phyloP scores from a whole-genome alignment of 2,797 vertebrate genomes.

The Scolopax rusticola region DNA sequence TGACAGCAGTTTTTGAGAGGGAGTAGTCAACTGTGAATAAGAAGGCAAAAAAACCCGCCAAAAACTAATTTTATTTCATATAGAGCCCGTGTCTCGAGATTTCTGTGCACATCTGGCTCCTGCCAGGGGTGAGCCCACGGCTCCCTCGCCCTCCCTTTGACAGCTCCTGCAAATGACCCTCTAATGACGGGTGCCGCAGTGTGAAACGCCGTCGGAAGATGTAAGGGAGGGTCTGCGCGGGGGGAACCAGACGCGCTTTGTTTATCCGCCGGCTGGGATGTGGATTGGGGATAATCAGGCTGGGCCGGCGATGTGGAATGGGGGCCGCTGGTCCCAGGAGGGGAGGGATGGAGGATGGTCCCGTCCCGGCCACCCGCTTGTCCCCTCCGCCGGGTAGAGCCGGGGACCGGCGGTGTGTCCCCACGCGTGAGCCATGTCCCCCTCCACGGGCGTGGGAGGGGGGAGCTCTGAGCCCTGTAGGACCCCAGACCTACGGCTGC shows the following conservation, averaged over 20 bases:
- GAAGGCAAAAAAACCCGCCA: background rate
- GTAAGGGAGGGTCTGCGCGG: background rate
- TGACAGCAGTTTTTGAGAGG: background rate
- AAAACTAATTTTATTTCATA: fast-evolving
- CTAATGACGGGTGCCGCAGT: slow-evolving; percentile 57
- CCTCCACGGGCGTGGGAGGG: fast-evolving
- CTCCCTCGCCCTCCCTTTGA: background rate
- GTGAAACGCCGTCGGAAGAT: slow-evolving; percentile 29
- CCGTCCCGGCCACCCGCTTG: background rate
- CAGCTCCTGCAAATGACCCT: slow-evolving; percentile 71
- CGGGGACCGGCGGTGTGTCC: fast-evolving
- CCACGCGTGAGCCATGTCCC: fast-evolving
- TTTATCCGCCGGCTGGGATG: slow-evolving; percentile 64
- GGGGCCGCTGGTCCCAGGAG: background rate
- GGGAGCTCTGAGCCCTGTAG: background rate
- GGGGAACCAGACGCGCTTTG: slow-evolving; percentile 66
- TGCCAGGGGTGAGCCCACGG: slow-evolving; percentile 4
- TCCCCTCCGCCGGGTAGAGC: background rate
- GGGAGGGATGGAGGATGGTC: background rate
- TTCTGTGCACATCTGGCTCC: background rate
- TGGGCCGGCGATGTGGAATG: background rate
- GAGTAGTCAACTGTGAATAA: fast-evolving
- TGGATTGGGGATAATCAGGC: slow-evolving; percentile 68
- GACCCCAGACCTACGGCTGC: background rate
- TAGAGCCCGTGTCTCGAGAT: background rate